These are phyloP conservation scores for Zaprionus lineosus DNA, from an alignment of 2,888 invertebrate species.

Conservation along the genomic window DNA sequence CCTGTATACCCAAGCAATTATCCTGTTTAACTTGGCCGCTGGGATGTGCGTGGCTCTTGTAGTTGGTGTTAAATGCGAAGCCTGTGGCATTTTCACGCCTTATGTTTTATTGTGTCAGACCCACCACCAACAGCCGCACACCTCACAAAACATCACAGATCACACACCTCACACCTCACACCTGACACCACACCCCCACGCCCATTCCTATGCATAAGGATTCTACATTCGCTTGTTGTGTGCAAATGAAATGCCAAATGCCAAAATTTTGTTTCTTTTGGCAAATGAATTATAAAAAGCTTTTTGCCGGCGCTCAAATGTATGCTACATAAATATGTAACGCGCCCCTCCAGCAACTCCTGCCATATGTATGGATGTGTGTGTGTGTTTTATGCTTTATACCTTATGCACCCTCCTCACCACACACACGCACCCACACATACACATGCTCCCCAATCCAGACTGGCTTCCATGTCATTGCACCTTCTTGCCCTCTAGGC, in stretches of 20 bases:
- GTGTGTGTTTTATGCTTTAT: conserved; percentile 25
- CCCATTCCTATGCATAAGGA: background rate
- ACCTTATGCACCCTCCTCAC: conserved; percentile 51
- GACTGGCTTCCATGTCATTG: conserved; percentile 46
- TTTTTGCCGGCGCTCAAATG: conserved; percentile 38
- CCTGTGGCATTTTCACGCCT: conserved; percentile 71
- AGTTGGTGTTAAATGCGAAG: conserved; percentile 58
- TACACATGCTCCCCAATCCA: conserved; percentile 3
- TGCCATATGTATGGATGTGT: background rate
- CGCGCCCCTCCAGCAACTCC: background rate
- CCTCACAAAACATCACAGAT: too few species aligned
- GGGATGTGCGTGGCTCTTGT: conserved; percentile 42
- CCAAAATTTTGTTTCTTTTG: conserved; percentile 29
- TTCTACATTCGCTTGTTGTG: conserved; percentile 7
- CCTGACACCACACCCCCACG: background rate
- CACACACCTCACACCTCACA: background rate
- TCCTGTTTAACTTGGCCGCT: conserved; percentile 49
- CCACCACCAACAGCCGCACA: conserved; percentile 14
- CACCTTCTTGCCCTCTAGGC: conserved; percentile 28
- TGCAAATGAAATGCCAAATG: conserved; percentile 45
- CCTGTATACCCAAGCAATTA: conserved; percentile 50
- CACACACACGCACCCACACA: conserved; percentile 8
- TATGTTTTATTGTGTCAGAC: conserved; percentile 54
- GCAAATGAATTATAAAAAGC: conserved; percentile 57
- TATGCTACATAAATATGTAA: conserved; percentile 53